Evolutionary conservation across 2,888 invertebrate species (phyloP), one percentile per base, ranked within the genome.

Genomic region (Mythimna albipuncta): DNA sequence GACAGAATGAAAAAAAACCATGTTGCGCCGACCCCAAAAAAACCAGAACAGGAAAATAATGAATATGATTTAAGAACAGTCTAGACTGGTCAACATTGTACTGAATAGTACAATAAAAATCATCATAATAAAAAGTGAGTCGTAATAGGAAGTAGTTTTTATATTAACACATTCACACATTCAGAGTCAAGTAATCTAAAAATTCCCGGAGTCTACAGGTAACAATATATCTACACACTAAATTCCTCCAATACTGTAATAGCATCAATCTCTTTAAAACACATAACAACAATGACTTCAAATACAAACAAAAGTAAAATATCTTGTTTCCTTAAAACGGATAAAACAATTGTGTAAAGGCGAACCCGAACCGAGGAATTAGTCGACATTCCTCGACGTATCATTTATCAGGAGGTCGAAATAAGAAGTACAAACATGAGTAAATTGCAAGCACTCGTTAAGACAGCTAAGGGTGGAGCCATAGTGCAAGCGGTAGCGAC

Each of bases 361-460:
- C 64, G 83, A 88, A 87, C 86, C 77, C 84, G 81, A 82, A 84
- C 80, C 79, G 85, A 79, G 83, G 88, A 93, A 94, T 93, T 93
- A 94, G 92, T 92, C 82, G 79, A 88, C 91, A 91, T 94, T 93
- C 91, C 91, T 69, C 86, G 89, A 88, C 88, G 89, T 89, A 89
- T 93, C 92, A 93, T 94, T 94, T 92, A 93, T 94, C 93, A 94
- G 91, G 90, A 81, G 86, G 81, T 81, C 84, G 84, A 93, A 94
- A 94, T 92, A 94, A 94, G 91, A 94, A 93, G 87, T 86, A 85
- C 81, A 90, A 91, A 91, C 91, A 90, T 86, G 86, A 91, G 89
- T 90, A 87, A 91, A 93, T 91, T 91, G 92, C 89, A 85, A 89
- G 90, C 88, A 88, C 91, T 92, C 90, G 90, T 92, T 92, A 90